phyloP scores from a whole-genome alignment of 1,140 invertebrate species.

The Drosophila pachea region DNA sequence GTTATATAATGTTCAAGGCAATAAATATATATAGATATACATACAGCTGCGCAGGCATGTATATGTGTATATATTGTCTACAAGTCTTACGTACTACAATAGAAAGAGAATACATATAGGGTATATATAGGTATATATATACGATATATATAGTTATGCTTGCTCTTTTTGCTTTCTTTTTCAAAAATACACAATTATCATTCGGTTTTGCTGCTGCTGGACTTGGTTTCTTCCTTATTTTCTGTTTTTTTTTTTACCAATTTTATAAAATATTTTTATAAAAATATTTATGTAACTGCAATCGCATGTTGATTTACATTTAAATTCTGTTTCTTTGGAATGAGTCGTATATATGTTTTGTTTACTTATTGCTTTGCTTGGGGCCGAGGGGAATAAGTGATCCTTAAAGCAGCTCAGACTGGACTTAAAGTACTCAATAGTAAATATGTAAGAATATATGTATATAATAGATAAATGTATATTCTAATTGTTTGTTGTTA shows the following conservation, averaged over 20 bases:
- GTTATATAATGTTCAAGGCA: slow-evolving; percentile 33
- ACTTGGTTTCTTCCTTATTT: not conserved
- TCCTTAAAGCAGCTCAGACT: slow-evolving; percentile 56
- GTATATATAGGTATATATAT: slow-evolving; percentile 18
- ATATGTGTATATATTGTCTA: slow-evolving; percentile 39
- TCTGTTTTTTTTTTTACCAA: not conserved
- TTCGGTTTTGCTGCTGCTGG: slow-evolving; percentile 16
- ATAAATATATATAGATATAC: slow-evolving; percentile 53
- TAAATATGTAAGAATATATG: not conserved
- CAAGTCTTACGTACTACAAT: slow-evolving; percentile 34
- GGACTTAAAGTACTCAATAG: slow-evolving; percentile 6
- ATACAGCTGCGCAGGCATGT: slow-evolving; percentile 7
- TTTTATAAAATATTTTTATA: slow-evolving; percentile 17
- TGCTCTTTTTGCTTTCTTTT: slow-evolving; percentile 44
- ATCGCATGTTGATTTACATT: slow-evolving; percentile 54
- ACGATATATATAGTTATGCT: slow-evolving; percentile 39
- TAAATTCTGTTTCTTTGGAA: slow-evolving; percentile 78
- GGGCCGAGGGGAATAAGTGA: slow-evolving; percentile 60
- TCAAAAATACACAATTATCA: slow-evolving; percentile 23
- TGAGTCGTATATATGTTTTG: slow-evolving; percentile 73
- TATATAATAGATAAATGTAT: slow-evolving; percentile 1
- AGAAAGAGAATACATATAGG: slow-evolving; percentile 5
- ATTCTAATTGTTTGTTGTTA: slow-evolving; percentile 14
- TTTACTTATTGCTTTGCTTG: slow-evolving; percentile 21
- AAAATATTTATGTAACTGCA: slow-evolving; percentile 22